Evolutionary conservation across 2,113 vertebrate genomes (phyloP), one percentile per base, ranked within the genome.

Genomic region (Myodes glareolus): DNA sequence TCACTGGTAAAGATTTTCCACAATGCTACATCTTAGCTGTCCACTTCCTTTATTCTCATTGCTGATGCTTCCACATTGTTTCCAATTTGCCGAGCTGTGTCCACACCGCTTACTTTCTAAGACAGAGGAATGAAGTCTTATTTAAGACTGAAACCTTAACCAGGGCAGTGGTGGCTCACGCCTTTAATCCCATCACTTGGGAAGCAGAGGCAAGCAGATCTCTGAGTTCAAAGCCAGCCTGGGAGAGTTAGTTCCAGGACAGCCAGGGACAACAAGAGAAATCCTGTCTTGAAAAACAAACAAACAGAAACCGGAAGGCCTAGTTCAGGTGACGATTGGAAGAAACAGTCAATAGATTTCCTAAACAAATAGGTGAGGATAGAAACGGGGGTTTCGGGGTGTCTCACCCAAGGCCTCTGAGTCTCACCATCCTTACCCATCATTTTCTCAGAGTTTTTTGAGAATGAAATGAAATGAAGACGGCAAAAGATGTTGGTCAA

Each of bases 391-490:
- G 14, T 3, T 72, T 61, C 61, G n/a, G 7, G 29, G n/a, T 45
- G 58, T 88, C 33, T 91, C 65, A 23, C 9, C 27, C 90, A 78
- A 33, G 19, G n/a, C n/a, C 21, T 52, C 39, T 47, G 33, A 63
- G 14, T 63, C 39, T 88, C 45, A 36, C 33, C 42, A 27, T 68
- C 36, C 45, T 92, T 50, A 36, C 14, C 3, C 21, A 55, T 23
- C 86, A 23, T 27, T 33, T 70, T 31, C 27, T 88, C 55, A 42
- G 36, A 9, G 14, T 7, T 85, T 85, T 87, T 63, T 61, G 73
- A 94, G 33, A 58, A 89, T 42, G 65, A 86, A 72, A 77, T 82
- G 7, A 96, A 67, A 88, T 70, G 23, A 77, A 77, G 73, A 81
- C 42, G 39, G 36, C 25, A 11, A 90, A 94, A 58, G 25, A 21